Evolutionary conservation across 2,888 invertebrate genomes (phyloP).

Genomic region (Chrysomela aeneicollis): DNA sequence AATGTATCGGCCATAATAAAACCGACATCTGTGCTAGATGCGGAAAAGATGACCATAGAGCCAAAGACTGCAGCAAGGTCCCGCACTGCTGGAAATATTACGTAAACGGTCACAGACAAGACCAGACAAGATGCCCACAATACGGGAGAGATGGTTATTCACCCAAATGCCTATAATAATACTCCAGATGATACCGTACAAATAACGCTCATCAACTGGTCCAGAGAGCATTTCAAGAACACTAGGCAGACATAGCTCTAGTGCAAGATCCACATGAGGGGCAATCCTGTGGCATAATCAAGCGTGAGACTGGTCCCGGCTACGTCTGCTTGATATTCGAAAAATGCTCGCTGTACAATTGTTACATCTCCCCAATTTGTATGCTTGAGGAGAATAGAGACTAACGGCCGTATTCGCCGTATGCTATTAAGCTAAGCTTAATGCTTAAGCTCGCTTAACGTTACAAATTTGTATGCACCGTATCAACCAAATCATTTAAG

Average conservation of each 20-base stretch:
- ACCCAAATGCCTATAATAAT: conserved; percentile 1
- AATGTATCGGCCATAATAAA: conserved; percentile 24
- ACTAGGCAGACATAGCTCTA: conserved; percentile 14
- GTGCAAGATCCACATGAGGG: conserved; percentile 5
- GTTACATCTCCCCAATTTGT: neutral
- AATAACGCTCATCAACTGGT: conserved; percentile 17
- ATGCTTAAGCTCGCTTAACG: too few species aligned
- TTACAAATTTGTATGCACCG: too few species aligned
- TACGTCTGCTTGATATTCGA: neutral
- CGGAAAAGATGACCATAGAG: conserved; percentile 10
- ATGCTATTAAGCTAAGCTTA: too few species aligned
- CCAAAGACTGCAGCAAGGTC: conserved; percentile 7
- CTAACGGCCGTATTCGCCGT: too few species aligned
- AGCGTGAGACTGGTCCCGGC: neutral
- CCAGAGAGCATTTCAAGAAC: neutral
- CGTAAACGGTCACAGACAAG: neutral
- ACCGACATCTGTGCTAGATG: conserved; percentile 24
- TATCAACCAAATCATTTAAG: too few species aligned
- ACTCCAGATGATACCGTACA: conserved; percentile 23
- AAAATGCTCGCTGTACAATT: neutral
- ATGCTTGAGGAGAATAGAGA: neutral
- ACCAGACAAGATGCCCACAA: neutral
- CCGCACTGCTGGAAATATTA: conserved; percentile 2
- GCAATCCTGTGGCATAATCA: neutral
- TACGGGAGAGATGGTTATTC: neutral